Base-by-base conservation (phyloP, 2,888 invertebrate genomes). In the Trachelus troglodyta region DNA sequence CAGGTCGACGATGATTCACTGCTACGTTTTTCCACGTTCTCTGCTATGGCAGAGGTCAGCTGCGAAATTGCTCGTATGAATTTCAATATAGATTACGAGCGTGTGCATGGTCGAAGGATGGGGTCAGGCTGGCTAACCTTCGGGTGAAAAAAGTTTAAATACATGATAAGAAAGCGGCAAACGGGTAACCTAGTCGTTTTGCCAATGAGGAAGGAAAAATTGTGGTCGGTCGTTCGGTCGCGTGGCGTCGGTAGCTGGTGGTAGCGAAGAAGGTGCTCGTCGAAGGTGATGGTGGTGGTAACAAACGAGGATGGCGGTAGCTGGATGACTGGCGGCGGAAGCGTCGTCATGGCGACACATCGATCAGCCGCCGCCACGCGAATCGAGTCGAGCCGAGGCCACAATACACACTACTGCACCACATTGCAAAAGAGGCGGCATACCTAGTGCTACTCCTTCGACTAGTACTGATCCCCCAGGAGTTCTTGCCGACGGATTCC, bases 311-410 rank as follows among this genome's bases (percentile, higher is more conserved):
- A 87, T 83, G 86, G 87, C 84, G 85, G 86, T 85, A 88, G 89
- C 88, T 89, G 90, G 90, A 90, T 90, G 91, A 91, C 91, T 91
- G 89, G 89, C 89, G 90, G 90, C 90, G 91, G 91, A 91, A 91
- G 92, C 92, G 94, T 94, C 93, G 94, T 94, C 93, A 94, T 94
- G 93, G 93, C 93, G 93, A 92, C 93, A 92, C 92, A 94, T 94
- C 94, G 94, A 94, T 94, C 92, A 92, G 90, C 90, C 90, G 90
- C 88, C 86, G 88, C 87, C 86, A 91, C 86, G 84, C 86, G 85
- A 87, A 85, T 85, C 87, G 84, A 87, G 86, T 87, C 87, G 79
- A 71, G 31, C 69, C 35, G 74, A 35, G 74, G 74, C 74, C 74
- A 74, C 74, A 34, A 35, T 30, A 74, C 74, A 34, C 74, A 30